phyloP scores from a whole-genome alignment of 1,140 invertebrate species.

The Magallana angulata region DNA sequence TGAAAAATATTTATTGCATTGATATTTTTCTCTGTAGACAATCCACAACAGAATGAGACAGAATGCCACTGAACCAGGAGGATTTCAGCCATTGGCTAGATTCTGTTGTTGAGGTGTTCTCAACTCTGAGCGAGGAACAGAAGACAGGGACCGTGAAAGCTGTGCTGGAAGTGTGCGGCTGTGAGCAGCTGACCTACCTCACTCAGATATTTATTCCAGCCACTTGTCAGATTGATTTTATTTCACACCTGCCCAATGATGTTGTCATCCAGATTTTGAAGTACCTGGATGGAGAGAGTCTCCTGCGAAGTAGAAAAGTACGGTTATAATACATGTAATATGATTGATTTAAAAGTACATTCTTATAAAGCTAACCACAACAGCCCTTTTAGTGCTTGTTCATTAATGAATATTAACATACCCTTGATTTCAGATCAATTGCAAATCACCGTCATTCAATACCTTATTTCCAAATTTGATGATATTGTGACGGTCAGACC shows the following conservation, averaged over 20 bases:
- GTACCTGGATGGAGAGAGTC: slow-evolving; percentile 31
- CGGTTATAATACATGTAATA: not conserved
- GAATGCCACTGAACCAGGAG: not conserved
- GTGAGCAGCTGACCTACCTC: slow-evolving; percentile 9
- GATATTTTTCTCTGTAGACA: too few relatives aligned
- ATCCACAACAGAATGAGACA: not conserved
- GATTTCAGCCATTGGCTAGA: not conserved
- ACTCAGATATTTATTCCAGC: not conserved
- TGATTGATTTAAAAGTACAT: too few relatives aligned
- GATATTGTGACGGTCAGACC: too few relatives aligned
- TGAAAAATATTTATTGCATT: too few relatives aligned
- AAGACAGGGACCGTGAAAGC: not conserved
- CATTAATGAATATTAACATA: too few relatives aligned
- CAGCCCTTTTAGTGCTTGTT: too few relatives aligned
- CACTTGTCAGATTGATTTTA: slow-evolving; percentile 29
- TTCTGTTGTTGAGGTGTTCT: not conserved
- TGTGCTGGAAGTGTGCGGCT: not conserved
- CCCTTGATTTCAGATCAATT: too few relatives aligned
- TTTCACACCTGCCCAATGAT: slow-evolving; percentile 24
- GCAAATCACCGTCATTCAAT: too few relatives aligned
- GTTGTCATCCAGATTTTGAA: slow-evolving; percentile 26
- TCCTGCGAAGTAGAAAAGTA: not conserved
- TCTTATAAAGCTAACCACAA: too few relatives aligned
- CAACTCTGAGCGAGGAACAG: not conserved
- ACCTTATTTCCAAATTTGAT: too few relatives aligned